Percentiles rank a stretch among this genome's conserved stretches.
phyloP scores from a whole-genome alignment of 1,140 invertebrate genomes.

The Formica selysi region DNA sequence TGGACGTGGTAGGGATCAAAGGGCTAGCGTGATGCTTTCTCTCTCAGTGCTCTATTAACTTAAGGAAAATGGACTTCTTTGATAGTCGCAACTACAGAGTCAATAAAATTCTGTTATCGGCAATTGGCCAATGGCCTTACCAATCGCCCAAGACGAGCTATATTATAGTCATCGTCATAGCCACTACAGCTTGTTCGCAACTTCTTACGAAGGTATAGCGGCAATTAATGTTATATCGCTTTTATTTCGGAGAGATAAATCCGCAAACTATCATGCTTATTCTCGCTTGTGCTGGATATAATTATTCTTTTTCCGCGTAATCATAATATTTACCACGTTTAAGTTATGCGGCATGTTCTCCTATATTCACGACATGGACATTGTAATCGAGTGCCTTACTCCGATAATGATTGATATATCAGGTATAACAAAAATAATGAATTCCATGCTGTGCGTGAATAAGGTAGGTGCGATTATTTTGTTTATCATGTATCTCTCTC shows the following conservation, averaged over 20 bases:
- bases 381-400: conserved; percentile 42
- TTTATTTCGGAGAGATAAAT: conserved; percentile 14
- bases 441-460: conserved; percentile 33
- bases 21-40: not conserved
- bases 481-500: not conserved
- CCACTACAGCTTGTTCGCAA: conserved; percentile 29
- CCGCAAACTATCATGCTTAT: not conserved
- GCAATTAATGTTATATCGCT: not conserved
- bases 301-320: not conserved
- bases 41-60: not conserved
- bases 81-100: conserved; percentile 50
- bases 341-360: conserved; percentile 38
- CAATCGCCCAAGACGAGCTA: conserved; percentile 50
- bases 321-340: not conserved
- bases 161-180: conserved; percentile 4
- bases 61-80: conserved; percentile 53
- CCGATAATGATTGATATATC: conserved; percentile 46
- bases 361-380: conserved; percentile 47
- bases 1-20: not conserved
- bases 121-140: conserved; percentile 73
- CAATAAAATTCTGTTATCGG: conserved; percentile 66
- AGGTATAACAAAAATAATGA: conserved; percentile 44
- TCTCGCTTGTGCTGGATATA: not conserved
- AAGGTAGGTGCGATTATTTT: conserved; percentile 25
- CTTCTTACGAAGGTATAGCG: conserved; percentile 30